Evolutionary conservation across 2,888 invertebrate species (phyloP).

Genomic region (Acleris emargana): DNA sequence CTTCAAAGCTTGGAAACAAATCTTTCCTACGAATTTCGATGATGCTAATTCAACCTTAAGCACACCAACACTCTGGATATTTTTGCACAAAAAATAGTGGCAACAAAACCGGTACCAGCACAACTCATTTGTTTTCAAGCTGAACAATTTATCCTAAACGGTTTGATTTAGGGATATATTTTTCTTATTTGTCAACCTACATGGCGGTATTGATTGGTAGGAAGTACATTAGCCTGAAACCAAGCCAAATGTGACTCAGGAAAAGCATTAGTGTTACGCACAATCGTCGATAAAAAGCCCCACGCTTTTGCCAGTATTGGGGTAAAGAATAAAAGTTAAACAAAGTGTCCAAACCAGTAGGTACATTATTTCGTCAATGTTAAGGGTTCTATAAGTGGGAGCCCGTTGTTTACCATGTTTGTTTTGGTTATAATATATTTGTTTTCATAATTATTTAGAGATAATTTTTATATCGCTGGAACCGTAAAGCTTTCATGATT

Average conservation of each 20-base stretch:
- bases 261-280: constrained; percentile 1
- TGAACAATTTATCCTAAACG: constrained; percentile 10
- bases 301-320: not conserved
- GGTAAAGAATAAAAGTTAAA: not conserved
- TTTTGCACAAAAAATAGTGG: constrained; percentile 18
- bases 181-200: constrained; percentile 10
- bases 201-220: not conserved
- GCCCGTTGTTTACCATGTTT: too few species aligned
- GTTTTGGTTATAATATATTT: too few species aligned
- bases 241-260: not conserved
- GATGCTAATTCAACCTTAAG: too few species aligned
- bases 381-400: too few species aligned
- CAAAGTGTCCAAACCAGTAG: too few species aligned
- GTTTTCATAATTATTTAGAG: too few species aligned
- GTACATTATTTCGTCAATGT: too few species aligned
- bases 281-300: not conserved
- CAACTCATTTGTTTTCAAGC: constrained; percentile 9
- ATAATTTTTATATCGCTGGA: too few species aligned
- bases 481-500: too few species aligned
- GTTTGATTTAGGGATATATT: constrained; percentile 14
- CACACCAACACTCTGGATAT: not conserved
- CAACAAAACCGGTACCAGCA: too few species aligned
- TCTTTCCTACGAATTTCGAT: too few species aligned
- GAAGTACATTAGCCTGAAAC: not conserved
- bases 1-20: too few species aligned